A percentile compares a stretch with the other conserved stretches of the same genome.
These are phyloP conservation scores for Nymphalis urticae DNA, from an alignment of 2,888 invertebrate species.

Conservation along the genomic window DNA sequence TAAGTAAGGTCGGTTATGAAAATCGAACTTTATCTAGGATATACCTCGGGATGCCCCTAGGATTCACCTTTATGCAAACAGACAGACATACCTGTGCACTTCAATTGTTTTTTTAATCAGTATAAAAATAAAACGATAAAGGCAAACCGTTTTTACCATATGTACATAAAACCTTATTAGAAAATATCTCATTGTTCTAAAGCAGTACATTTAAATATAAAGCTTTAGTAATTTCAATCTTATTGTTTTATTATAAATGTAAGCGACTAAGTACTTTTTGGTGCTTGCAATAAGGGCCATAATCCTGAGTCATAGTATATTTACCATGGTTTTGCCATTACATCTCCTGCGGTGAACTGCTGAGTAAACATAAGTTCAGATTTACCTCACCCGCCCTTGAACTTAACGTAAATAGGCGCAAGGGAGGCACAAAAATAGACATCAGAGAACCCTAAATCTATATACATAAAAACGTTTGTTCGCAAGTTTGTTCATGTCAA, in stretches of 20 bases:
- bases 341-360: constrained; percentile 20
- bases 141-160: neutral
- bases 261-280: too few relatives aligned
- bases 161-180: neutral
- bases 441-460: constrained; percentile 15
- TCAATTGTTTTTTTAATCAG: too few relatives aligned
- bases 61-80: too few relatives aligned
- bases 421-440: constrained; percentile 34
- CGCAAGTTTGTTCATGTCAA: neutral
- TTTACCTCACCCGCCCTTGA: constrained; percentile 50
- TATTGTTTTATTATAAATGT: too few relatives aligned
- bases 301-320: neutral
- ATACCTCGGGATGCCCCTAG: too few relatives aligned
- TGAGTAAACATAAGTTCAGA: constrained; percentile 35
- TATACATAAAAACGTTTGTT: constrained; percentile 6
- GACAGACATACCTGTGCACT: too few relatives aligned
- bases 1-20: too few relatives aligned
- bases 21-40: too few relatives aligned
- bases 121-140: too few relatives aligned
- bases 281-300: neutral
- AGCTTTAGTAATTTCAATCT: too few relatives aligned
- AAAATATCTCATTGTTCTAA: too few relatives aligned
- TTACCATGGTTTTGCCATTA: constrained; percentile 14
- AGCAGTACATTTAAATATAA: too few relatives aligned
- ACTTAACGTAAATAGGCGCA: constrained; percentile 43